phyloP scores from a whole-genome alignment of 2,797 vertebrate genomes.

The Erpetoichthys calabaricus region DNA sequence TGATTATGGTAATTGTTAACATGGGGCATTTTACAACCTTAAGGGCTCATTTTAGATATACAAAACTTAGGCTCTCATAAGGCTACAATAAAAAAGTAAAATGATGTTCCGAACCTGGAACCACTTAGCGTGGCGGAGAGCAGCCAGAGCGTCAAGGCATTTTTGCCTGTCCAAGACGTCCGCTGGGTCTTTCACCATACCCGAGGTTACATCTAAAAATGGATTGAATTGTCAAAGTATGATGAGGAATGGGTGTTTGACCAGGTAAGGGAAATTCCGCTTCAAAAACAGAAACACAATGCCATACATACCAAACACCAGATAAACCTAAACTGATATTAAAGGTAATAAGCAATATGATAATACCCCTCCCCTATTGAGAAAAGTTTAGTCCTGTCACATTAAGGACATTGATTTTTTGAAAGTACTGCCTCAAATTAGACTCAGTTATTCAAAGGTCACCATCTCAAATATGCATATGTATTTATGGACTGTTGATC shows the following conservation, averaged over 20 bases:
- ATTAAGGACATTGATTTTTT: too few species aligned
- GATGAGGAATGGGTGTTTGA: slow-evolving; percentile 99
- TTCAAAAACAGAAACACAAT: slow-evolving; percentile 71
- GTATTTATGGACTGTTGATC: too few species aligned
- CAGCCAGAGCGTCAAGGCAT: slow-evolving; percentile 99
- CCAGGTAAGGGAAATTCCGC: slow-evolving; percentile 91
- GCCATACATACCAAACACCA: slow-evolving; percentile 80
- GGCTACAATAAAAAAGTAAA: slow-evolving; percentile 99
- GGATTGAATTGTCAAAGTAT: slow-evolving; percentile 98
- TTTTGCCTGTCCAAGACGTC: slow-evolving; percentile 99
- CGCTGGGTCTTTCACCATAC: slow-evolving; percentile 99
- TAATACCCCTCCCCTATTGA: too few species aligned
- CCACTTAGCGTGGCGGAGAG: slow-evolving; percentile 99
- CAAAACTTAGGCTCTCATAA: slow-evolving; percentile 77
- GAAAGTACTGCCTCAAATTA: too few species aligned
- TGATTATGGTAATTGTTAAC: slow-evolving; percentile 31
- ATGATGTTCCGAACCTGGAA: slow-evolving; percentile 99
- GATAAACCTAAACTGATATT: too few species aligned
- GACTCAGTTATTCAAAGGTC: too few species aligned
- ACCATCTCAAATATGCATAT: too few species aligned
- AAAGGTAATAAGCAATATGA: too few species aligned
- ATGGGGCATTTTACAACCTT: slow-evolving; percentile 24
- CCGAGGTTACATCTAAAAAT: slow-evolving; percentile 99
- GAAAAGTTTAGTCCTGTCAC: too few species aligned
- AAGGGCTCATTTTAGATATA: slow-evolving; percentile 35